These are phyloP conservation scores for Scaptomyza pallida DNA, from an alignment of 1,140 invertebrate genomes.

Conservation along the genomic window DNA sequence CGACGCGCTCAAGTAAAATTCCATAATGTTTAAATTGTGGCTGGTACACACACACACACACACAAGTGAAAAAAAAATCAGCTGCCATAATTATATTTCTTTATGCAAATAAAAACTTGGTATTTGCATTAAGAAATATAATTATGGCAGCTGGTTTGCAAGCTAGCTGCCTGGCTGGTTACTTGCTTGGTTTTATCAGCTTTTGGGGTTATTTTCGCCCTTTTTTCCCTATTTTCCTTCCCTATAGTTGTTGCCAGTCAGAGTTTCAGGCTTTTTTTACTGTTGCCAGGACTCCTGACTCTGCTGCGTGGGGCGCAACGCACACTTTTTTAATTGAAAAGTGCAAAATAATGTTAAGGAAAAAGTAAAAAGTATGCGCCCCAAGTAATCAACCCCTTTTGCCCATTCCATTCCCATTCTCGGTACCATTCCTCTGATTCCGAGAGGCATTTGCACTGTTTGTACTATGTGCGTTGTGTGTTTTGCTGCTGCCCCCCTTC, in stretches of 20 bases:
- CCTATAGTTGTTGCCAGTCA: slow-evolving; percentile 35
- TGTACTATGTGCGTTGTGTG: slow-evolving; percentile 40
- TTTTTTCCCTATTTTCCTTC: too few species aligned
- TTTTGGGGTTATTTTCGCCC: slow-evolving; percentile 79
- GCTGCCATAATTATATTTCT: too few species aligned
- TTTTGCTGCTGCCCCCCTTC: slow-evolving; percentile 16
- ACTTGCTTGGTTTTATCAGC: slow-evolving; percentile 51
- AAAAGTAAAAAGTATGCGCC: slow-evolving; percentile 68
- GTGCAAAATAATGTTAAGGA: slow-evolving; percentile 82
- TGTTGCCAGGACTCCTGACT: slow-evolving; percentile 4
- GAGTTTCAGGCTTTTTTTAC: too few species aligned
- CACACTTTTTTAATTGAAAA: slow-evolving; percentile 78
- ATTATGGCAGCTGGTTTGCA: slow-evolving; percentile 70
- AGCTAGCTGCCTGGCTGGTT: slow-evolving; percentile 5
- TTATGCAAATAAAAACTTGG: too few species aligned
- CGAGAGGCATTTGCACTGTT: slow-evolving; percentile 68
- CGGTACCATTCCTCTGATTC: slow-evolving; percentile 48
- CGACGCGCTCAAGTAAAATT: too few species aligned
- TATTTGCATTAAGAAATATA: slow-evolving; percentile 82
- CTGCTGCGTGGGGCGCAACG: slow-evolving; percentile 56
- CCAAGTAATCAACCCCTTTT: slow-evolving; percentile 51
- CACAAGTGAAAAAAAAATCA: slow-evolving; percentile 71
- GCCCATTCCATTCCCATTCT: slow-evolving; percentile 6
- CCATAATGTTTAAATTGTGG: too few species aligned
- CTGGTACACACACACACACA: too few species aligned